A percentile compares a stretch with the other conserved stretches of the same genome.
phyloP scores from a whole-genome alignment of 2,888 invertebrate genomes.

The Cyrtodaria siliqua region DNA sequence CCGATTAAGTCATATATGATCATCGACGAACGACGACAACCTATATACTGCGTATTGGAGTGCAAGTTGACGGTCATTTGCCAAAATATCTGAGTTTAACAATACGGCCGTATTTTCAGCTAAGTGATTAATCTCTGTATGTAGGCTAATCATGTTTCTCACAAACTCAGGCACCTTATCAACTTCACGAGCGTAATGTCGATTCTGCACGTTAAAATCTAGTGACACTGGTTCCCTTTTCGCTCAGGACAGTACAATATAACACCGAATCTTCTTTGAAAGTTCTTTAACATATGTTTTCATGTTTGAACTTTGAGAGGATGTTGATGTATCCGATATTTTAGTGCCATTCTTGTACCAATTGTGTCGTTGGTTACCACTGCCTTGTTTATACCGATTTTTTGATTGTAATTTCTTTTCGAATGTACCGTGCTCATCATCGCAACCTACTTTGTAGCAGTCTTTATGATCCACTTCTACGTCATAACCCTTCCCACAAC shows the following conservation, averaged over 20 bases:
- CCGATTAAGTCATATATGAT: slow-evolving; percentile 33
- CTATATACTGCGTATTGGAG: slow-evolving; percentile 20
- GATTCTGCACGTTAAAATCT: slow-evolving; percentile 21
- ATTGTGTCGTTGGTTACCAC: slow-evolving; percentile 41
- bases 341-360: slow-evolving; percentile 30
- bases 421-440: slow-evolving; percentile 13
- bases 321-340: slow-evolving; percentile 47
- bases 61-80: background rate
- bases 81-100: slow-evolving; percentile 24
- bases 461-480: background rate
- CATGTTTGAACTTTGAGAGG: slow-evolving; percentile 26
- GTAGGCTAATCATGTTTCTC: slow-evolving; percentile 50
- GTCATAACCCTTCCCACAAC: slow-evolving; percentile 58
- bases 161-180: slow-evolving; percentile 47
- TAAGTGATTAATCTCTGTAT: slow-evolving; percentile 62
- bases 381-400: background rate
- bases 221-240: slow-evolving; percentile 21
- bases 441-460: slow-evolving; percentile 8
- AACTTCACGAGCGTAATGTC: slow-evolving; percentile 17
- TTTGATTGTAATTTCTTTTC: slow-evolving; percentile 7
- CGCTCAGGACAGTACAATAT: slow-evolving; percentile 15
- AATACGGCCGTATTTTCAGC: slow-evolving; percentile 64
- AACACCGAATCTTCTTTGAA: slow-evolving; percentile 22
- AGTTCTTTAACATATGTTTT: slow-evolving; percentile 33
- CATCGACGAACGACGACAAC: slow-evolving; percentile 19